phyloP scores from a whole-genome alignment of 2,797 vertebrate genomes.

The Myotis vivesi region DNA sequence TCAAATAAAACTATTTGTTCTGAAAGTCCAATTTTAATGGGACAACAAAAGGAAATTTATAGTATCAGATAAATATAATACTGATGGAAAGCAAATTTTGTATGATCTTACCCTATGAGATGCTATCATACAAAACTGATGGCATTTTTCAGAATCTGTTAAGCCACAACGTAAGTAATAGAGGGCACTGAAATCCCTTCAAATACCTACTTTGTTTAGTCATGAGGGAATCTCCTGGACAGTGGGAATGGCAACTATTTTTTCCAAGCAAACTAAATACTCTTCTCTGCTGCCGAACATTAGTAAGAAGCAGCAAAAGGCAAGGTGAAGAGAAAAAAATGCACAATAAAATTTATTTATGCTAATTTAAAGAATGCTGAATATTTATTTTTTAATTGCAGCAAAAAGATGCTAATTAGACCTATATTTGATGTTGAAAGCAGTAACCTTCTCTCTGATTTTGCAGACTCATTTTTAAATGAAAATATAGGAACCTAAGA shows the following conservation, averaged over 20 bases:
- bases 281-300: conserved; percentile 23
- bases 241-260: neutral
- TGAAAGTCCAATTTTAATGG: conserved; percentile 45
- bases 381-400: conserved; percentile 42
- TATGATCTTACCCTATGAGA: neutral
- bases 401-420: conserved; percentile 46
- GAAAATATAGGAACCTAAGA: conserved; percentile 47
- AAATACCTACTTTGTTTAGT: neutral
- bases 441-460: conserved; percentile 48
- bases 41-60: neutral
- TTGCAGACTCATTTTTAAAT: conserved; percentile 55
- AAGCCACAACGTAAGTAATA: neutral
- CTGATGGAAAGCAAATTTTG: neutral
- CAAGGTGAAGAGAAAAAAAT: neutral
- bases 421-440: conserved; percentile 19
- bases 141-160: conserved; percentile 31
- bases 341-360: neutral
- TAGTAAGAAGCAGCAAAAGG: neutral
- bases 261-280: neutral
- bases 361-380: conserved; percentile 40
- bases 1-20: conserved; percentile 44
- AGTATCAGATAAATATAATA: conserved; percentile 35
- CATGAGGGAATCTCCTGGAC: neutral
- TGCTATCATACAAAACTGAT: neutral
- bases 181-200: neutral